These are phyloP conservation scores for Cephalopterus ornatus DNA, from an alignment of 2,113 vertebrate genomes.

Conservation along the genomic window DNA sequence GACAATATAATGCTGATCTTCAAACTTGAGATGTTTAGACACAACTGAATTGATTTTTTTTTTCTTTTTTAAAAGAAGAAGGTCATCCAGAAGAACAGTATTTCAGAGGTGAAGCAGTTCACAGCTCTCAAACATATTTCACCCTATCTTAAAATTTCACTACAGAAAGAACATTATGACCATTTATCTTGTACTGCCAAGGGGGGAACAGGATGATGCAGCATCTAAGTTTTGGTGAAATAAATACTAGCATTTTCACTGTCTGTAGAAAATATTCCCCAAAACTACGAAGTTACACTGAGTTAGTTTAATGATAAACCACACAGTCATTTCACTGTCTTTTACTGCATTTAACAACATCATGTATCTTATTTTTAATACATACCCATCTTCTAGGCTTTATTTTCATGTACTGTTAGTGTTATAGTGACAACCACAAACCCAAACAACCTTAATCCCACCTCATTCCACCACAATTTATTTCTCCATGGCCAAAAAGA, in stretches of 20 bases:
- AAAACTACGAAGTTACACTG: background rate
- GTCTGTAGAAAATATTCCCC: background rate
- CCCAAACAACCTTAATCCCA: background rate
- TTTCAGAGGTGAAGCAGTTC: background rate
- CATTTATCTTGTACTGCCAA: background rate
- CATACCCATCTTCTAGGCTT: background rate
- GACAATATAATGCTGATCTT: conserved; percentile 28
- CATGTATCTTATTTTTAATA: background rate
- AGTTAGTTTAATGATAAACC: background rate
- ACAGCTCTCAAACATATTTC: background rate
- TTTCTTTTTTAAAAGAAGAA: background rate
- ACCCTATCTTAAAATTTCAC: background rate
- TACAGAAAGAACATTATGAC: background rate
- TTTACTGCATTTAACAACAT: background rate
- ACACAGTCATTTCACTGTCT: background rate
- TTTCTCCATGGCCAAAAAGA: background rate
- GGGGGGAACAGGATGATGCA: background rate
- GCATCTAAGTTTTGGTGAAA: background rate
- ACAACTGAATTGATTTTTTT: background rate
- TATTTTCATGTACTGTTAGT: background rate
- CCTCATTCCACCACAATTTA: fast-evolving
- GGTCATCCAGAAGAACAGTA: background rate
- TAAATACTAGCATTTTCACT: background rate
- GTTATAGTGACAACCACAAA: background rate
- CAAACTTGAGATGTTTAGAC: background rate